Evolutionary conservation across 2,113 vertebrate species (phyloP).

Genomic region (Grus americana): DNA sequence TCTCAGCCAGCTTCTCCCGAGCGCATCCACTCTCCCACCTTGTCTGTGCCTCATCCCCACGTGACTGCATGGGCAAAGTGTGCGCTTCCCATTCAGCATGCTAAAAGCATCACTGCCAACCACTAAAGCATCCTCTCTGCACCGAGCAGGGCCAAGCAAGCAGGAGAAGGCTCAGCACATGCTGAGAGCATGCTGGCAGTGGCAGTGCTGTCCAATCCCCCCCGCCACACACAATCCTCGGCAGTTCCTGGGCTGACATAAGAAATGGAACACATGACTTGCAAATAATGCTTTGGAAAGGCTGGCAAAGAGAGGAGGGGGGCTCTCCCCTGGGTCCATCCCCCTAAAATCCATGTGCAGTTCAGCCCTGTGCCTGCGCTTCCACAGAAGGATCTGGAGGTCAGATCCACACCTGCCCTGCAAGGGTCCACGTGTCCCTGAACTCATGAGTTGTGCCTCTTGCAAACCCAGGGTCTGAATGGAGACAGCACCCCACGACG

Average conservation of each 20-base stretch:
- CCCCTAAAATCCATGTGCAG: neutral
- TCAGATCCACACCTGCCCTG: neutral
- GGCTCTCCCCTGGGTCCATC: neutral
- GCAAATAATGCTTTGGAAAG: neutral
- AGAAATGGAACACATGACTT: neutral
- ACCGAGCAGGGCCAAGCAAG: neutral
- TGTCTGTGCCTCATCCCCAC: neutral
- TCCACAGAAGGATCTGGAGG: neutral
- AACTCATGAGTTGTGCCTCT: neutral
- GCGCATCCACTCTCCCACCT: neutral
- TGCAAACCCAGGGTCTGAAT: neutral
- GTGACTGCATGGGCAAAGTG: rapidly evolving
- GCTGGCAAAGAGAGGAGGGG: neutral
- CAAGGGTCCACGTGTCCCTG: rapidly evolving
- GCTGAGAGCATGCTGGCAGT: neutral
- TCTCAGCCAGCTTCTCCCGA: neutral
- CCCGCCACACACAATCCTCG: rapidly evolving
- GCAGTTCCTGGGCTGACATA: neutral
- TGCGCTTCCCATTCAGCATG: neutral
- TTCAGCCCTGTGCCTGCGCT: neutral
- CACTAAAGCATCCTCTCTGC: neutral
- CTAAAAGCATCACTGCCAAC: neutral
- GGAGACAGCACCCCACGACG: rapidly evolving
- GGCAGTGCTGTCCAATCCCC: neutral
- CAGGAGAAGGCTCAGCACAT: neutral